These are phyloP conservation scores for Zaprionus africanus DNA, from an alignment of 1,140 invertebrate species.

Conservation along the genomic window DNA sequence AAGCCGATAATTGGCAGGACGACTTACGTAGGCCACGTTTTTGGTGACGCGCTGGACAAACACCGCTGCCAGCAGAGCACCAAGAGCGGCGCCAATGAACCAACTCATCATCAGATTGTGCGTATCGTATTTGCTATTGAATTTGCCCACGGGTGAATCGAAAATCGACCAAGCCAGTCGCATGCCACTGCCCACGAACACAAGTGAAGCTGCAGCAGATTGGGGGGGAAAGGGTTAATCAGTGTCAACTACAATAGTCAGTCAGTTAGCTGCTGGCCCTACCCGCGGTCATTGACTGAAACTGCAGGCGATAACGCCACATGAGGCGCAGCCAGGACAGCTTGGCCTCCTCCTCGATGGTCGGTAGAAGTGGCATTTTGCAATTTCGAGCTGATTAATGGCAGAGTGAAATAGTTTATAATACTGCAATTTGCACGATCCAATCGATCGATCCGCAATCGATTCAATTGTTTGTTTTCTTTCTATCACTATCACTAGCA, in stretches of 20 bases:
- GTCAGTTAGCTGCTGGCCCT: slow-evolving; percentile 8
- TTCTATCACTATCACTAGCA: neutral
- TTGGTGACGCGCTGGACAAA: slow-evolving; percentile 76
- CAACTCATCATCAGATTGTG: slow-evolving; percentile 76
- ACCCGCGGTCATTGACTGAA: slow-evolving; percentile 74
- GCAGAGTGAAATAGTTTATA: neutral
- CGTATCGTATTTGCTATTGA: slow-evolving; percentile 58
- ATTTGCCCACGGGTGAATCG: slow-evolving; percentile 71
- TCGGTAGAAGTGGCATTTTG: slow-evolving; percentile 71
- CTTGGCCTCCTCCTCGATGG: slow-evolving; percentile 73
- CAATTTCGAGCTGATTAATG: slow-evolving; percentile 6
- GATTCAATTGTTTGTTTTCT: slow-evolving; percentile 13
- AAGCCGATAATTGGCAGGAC: slow-evolving; percentile 36
- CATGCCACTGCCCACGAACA: slow-evolving; percentile 73
- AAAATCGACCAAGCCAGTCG: slow-evolving; percentile 73
- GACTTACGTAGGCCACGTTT: slow-evolving; percentile 80
- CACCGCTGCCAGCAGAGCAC: slow-evolving; percentile 59
- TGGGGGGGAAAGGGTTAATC: neutral
- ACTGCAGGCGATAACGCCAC: slow-evolving; percentile 75
- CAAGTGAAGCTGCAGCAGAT: slow-evolving; percentile 53
- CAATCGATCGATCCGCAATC: slow-evolving; percentile 13
- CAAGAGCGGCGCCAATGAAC: slow-evolving; percentile 68
- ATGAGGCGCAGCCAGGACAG: slow-evolving; percentile 65
- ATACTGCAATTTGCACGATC: slow-evolving; percentile 19
- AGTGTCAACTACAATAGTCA: neutral